Evolutionary conservation across 2,113 vertebrate species (phyloP).

Genomic region (Oenanthe oenanthe): DNA sequence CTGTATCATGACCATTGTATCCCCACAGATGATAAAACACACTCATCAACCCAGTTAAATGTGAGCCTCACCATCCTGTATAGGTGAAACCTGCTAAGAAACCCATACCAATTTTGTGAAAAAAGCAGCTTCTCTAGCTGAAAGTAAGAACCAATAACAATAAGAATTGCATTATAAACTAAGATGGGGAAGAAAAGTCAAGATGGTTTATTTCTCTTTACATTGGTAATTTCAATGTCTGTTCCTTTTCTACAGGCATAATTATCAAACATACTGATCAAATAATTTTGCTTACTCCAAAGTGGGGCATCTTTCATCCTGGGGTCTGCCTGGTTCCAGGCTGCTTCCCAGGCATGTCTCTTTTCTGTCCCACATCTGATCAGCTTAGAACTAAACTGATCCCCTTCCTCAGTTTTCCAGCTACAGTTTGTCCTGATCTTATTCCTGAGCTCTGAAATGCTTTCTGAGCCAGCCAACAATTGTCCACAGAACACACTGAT

Average conservation of each 20-base stretch:
- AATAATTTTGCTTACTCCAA: neutral
- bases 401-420: neutral
- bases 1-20: neutral
- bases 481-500: neutral
- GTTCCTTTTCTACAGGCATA: neutral
- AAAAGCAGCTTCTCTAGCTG: neutral
- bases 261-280: neutral
- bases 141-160: neutral
- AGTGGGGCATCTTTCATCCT: neutral
- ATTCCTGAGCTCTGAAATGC: neutral
- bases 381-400: neutral
- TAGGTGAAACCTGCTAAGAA: neutral
- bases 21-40: neutral
- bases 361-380: neutral
- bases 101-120: neutral
- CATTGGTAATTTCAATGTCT: neutral
- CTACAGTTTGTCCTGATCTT: neutral
- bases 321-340: too few species aligned
- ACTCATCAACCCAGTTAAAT: neutral
- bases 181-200: neutral
- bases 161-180: neutral
- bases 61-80: neutral
- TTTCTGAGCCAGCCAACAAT: neutral
- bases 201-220: neutral
- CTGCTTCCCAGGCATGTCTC: too few species aligned